Conservation (phyloP, 2,797 vertebrate species). For the Lates japonicus region DNA sequence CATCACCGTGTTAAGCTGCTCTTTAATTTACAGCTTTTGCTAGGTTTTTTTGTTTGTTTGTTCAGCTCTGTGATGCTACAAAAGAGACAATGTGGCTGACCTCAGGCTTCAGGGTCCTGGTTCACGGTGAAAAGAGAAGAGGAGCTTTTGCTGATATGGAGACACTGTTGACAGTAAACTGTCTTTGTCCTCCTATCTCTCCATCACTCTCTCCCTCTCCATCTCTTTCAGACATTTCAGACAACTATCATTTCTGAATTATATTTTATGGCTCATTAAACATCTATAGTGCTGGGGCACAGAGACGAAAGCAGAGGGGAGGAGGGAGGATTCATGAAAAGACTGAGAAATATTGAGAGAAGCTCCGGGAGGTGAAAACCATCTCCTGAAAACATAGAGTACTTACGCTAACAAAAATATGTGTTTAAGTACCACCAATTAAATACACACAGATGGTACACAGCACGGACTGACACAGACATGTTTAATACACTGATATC, state of each 20-base stretch:
- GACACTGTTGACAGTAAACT: slow-evolving; percentile 33
- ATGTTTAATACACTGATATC: no score
- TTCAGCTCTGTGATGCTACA: no score
- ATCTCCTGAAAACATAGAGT: slow-evolving; percentile 29
- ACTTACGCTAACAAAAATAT: slow-evolving; percentile 55
- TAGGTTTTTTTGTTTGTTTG: no score
- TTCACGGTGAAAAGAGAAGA: background rate
- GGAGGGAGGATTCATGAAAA: slow-evolving; percentile 82
- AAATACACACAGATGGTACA: slow-evolving; percentile 19
- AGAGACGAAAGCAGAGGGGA: slow-evolving; percentile 90
- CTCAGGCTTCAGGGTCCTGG: background rate
- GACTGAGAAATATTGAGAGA: slow-evolving; percentile 30
- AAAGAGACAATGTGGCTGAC: no score
- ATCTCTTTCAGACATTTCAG: slow-evolving; percentile 89
- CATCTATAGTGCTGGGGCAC: slow-evolving; percentile 87
- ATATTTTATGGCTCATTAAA: slow-evolving; percentile 99
- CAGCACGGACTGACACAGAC: no score
- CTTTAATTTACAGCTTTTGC: no score
- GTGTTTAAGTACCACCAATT: slow-evolving; percentile 64
- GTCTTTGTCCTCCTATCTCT: slow-evolving; percentile 84
- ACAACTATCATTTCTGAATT: slow-evolving; percentile 96
- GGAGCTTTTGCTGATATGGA: slow-evolving; percentile 29
- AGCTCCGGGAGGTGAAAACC: slow-evolving; percentile 38
- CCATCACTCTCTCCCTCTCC: slow-evolving; percentile 89
- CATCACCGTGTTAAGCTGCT: no score